phyloP scores from a whole-genome alignment of 2,113 vertebrate species.

The Plestiodon gilberti region DNA sequence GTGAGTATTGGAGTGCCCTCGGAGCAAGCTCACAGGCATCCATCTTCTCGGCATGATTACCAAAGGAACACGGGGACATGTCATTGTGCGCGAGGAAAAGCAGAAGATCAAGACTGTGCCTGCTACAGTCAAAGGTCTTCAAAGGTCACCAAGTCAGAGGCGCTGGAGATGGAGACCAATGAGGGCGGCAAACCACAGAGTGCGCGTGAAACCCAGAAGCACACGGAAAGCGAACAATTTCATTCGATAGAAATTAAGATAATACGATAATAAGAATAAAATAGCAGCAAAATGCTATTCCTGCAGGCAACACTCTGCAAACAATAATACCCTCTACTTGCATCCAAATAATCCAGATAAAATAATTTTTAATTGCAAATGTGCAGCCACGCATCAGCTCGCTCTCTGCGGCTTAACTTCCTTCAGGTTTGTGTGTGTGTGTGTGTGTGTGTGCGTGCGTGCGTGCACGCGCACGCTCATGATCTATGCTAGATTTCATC shows the following conservation, averaged over 20 bases:
- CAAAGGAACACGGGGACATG: background rate
- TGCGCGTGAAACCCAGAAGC: background rate
- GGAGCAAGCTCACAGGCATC: slow-evolving; percentile 52
- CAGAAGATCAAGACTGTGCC: background rate
- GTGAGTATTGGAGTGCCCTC: slow-evolving; percentile 52
- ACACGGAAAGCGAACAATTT: background rate
- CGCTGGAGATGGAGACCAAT: background rate
- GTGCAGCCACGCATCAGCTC: background rate
- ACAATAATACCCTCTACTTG: background rate
- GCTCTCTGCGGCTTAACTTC: background rate
- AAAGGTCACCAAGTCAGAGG: background rate
- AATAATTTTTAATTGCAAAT: slow-evolving; percentile 23
- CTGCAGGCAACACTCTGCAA: background rate
- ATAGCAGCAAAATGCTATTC: background rate
- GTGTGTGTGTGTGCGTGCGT: no score
- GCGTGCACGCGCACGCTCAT: no score
- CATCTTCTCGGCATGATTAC: fast-evolving
- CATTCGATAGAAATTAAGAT: background rate
- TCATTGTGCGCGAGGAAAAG: fast-evolving
- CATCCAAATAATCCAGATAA: slow-evolving; percentile 12
- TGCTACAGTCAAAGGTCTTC: fast-evolving
- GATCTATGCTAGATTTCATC: background rate
- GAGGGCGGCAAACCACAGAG: fast-evolving
- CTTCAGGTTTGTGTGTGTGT: no score
- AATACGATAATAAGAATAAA: slow-evolving; percentile 7